These are phyloP conservation scores for Antheraea assamensis DNA, from an alignment of 2,888 invertebrate genomes.

Conservation along the genomic window DNA sequence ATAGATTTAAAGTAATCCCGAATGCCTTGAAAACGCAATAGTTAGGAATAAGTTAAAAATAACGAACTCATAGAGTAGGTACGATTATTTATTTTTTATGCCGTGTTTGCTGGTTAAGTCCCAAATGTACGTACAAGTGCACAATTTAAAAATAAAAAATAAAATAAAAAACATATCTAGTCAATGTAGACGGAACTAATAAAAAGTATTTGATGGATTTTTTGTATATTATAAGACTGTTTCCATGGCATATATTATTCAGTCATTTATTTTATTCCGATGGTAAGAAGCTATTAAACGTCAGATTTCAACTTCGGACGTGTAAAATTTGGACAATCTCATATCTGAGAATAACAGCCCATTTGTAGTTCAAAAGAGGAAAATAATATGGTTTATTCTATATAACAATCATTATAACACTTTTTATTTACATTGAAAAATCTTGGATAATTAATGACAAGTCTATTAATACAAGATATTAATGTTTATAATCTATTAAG, in stretches of 20 bases:
- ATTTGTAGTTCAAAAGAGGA: too few species aligned
- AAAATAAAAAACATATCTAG: conserved; percentile 75
- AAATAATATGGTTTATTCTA: too few species aligned
- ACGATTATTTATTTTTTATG: conserved; percentile 67
- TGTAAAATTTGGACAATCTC: background rate
- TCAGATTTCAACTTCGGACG: background rate
- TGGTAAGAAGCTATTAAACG: background rate
- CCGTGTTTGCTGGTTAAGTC: conserved; percentile 61
- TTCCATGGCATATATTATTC: conserved; percentile 73
- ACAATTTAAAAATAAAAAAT: conserved; percentile 47
- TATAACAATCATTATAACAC: too few species aligned
- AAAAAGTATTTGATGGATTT: conserved; percentile 49
- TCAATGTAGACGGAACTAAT: conserved; percentile 70
- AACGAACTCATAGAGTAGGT: conserved; percentile 61
- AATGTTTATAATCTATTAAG: too few species aligned
- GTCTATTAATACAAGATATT: too few species aligned
- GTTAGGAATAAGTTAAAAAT: conserved; percentile 70
- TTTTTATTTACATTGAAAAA: too few species aligned
- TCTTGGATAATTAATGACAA: too few species aligned
- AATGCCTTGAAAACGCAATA: conserved; percentile 79
- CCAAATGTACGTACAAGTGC: conserved; percentile 54
- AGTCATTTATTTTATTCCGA: background rate
- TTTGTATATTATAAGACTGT: conserved; percentile 66
- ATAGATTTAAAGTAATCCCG: conserved; percentile 63
- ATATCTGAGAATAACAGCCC: too few species aligned